phyloP scores from a whole-genome alignment of 2,888 invertebrate species.

The Ophion slaviceki region DNA sequence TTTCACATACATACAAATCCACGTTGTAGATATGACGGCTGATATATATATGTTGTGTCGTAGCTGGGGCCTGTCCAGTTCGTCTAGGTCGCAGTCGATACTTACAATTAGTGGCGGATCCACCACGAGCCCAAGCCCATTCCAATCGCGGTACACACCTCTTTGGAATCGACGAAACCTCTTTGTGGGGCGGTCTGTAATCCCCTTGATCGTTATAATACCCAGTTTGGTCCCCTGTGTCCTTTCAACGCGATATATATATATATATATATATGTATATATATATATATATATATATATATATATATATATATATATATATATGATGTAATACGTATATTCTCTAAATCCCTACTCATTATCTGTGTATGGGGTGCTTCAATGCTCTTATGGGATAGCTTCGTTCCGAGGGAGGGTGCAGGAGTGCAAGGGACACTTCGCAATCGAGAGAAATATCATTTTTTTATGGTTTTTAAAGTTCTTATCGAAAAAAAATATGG shows the following conservation, averaged over 20 bases:
- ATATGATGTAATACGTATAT: slow-evolving; percentile 2
- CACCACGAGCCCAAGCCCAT: slow-evolving; percentile 15
- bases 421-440: not conserved
- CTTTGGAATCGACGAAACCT: slow-evolving; percentile 60
- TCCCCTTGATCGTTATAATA: slow-evolving; percentile 62
- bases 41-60: not conserved
- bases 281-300: too few species aligned
- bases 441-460: not conserved
- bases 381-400: slow-evolving; percentile 12
- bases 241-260: slow-evolving; percentile 32
- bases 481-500: not conserved
- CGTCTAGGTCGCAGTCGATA: slow-evolving; percentile 55
- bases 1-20: slow-evolving; percentile 1
- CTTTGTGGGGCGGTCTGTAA: slow-evolving; percentile 60
- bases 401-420: not conserved
- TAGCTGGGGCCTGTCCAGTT: not conserved
- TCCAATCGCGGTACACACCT: slow-evolving; percentile 30
- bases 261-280: too few species aligned
- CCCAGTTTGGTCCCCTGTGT: slow-evolving; percentile 25
- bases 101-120: slow-evolving; percentile 61
- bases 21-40: not conserved
- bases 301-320: too few species aligned
- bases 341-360: not conserved
- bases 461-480: not conserved
- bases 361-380: not conserved